phyloP scores from a whole-genome alignment of 1,140 invertebrate genomes.

The Hirudo medicinalis region DNA sequence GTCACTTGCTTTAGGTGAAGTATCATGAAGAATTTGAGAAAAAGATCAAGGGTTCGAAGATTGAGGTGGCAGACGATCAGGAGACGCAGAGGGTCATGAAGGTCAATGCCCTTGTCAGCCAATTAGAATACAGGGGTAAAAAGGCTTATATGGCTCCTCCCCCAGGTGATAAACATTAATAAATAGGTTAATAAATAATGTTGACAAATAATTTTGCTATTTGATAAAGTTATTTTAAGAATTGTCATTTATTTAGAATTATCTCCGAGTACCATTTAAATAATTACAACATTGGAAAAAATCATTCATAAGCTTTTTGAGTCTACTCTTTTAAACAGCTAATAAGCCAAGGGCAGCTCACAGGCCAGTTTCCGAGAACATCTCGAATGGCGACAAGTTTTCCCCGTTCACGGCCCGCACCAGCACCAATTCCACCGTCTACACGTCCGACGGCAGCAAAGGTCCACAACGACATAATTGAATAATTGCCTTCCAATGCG shows the following conservation, averaged over 20 bases:
- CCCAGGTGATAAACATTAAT: too few relatives aligned
- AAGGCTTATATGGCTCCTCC: not conserved
- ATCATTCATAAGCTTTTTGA: too few relatives aligned
- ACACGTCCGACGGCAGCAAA: slow-evolving; percentile 12
- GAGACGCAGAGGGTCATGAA: slow-evolving; percentile 59
- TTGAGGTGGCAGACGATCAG: slow-evolving; percentile 60
- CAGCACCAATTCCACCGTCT: slow-evolving; percentile 20
- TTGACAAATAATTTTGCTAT: too few relatives aligned
- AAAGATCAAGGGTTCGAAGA: slow-evolving; percentile 63
- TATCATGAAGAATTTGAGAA: slow-evolving; percentile 98
- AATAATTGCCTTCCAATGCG: not conserved
- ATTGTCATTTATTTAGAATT: too few relatives aligned
- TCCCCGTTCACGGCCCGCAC: slow-evolving; percentile 24
- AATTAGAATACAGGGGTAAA: slow-evolving; percentile 33
- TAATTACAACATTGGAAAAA: too few relatives aligned
- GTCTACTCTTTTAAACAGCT: too few relatives aligned
- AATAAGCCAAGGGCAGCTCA: too few relatives aligned
- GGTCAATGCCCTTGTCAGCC: slow-evolving; percentile 33
- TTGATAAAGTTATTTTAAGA: too few relatives aligned
- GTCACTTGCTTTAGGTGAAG: slow-evolving; percentile 52
- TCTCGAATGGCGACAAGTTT: not conserved
- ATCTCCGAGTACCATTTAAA: too few relatives aligned
- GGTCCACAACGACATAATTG: not conserved
- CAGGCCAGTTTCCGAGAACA: too few relatives aligned
- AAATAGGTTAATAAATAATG: too few relatives aligned